Conservation (phyloP, 2,888 invertebrate genomes). For the Conomelus anceps region DNA sequence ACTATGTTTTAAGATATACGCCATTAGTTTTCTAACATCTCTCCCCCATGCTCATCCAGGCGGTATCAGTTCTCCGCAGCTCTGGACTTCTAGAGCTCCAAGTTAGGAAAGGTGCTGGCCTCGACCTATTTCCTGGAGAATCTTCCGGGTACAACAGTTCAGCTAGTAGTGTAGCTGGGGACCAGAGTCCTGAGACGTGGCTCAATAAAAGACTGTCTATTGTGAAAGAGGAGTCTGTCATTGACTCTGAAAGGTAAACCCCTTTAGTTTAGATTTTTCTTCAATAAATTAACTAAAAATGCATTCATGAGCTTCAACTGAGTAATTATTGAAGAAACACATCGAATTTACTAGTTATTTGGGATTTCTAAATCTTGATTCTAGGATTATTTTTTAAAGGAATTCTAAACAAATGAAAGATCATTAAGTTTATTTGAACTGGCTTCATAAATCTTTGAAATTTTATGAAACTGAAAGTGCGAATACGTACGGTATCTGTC, state of each 20-base stretch:
- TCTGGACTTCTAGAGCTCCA: constrained; percentile 67
- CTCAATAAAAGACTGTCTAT: constrained; percentile 58
- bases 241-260: constrained; percentile 24
- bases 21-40: too few species aligned
- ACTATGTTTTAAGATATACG: too few species aligned
- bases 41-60: constrained; percentile 46
- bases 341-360: too few species aligned
- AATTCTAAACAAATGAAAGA: too few species aligned
- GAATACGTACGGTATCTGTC: too few species aligned
- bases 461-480: too few species aligned
- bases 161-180: constrained; percentile 72
- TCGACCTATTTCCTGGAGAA: constrained; percentile 72
- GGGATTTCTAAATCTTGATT: too few species aligned
- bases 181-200: constrained; percentile 41
- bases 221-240: constrained; percentile 61
- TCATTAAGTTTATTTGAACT: too few species aligned
- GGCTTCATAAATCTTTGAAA: too few species aligned
- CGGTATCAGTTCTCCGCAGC: constrained; percentile 73
- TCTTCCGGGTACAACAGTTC: constrained; percentile 79
- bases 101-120: constrained; percentile 69
- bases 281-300: neutral
- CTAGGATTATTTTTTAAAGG: too few species aligned
- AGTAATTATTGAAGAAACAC: too few species aligned
- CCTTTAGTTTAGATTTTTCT: neutral
- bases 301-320: too few species aligned